A percentile compares a stretch with the other conserved stretches of the same genome.
These are phyloP conservation scores for Brachionus koreanus DNA, from an alignment of 1,140 invertebrate species.

Conservation along the genomic window DNA sequence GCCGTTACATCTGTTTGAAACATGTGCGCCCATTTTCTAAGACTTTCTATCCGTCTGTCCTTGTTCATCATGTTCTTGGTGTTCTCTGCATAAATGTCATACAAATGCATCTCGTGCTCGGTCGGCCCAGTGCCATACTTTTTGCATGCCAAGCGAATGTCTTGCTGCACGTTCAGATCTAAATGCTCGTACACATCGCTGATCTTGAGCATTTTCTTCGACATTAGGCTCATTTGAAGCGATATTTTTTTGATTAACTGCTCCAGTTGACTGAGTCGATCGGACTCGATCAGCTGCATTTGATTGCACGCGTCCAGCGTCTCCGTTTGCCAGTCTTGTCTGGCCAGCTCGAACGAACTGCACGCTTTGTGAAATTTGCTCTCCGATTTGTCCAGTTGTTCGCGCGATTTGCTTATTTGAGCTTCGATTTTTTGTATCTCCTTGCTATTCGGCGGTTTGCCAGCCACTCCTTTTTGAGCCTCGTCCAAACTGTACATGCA, in stretches of 20 bases:
- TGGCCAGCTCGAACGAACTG: conserved; percentile 77
- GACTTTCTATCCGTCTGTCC: conserved; percentile 20
- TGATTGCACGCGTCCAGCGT: conserved; percentile 69
- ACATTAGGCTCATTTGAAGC: not conserved
- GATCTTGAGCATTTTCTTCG: not conserved
- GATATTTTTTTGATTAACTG: conserved; percentile 28
- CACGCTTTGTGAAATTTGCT: conserved; percentile 87
- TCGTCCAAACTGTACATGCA: conserved; percentile 41
- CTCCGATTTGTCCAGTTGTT: conserved; percentile 80
- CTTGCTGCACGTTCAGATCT: not conserved
- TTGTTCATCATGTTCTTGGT: conserved; percentile 44
- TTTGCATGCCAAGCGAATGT: conserved; percentile 6
- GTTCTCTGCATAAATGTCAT: conserved; percentile 37
- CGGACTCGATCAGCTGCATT: conserved; percentile 78
- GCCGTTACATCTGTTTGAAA: not conserved
- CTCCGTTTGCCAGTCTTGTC: conserved; percentile 83
- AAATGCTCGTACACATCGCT: not conserved
- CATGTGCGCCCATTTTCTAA: conserved; percentile 3
- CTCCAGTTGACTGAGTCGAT: conserved; percentile 75
- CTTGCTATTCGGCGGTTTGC: not conserved
- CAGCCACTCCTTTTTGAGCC: not conserved
- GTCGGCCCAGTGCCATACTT: not conserved
- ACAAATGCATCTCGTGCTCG: conserved; percentile 14
- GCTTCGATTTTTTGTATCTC: conserved; percentile 67
- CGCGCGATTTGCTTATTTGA: conserved; percentile 82